Base-by-base conservation (phyloP, 1,140 invertebrate genomes). In the Mesaphorura yosii region DNA sequence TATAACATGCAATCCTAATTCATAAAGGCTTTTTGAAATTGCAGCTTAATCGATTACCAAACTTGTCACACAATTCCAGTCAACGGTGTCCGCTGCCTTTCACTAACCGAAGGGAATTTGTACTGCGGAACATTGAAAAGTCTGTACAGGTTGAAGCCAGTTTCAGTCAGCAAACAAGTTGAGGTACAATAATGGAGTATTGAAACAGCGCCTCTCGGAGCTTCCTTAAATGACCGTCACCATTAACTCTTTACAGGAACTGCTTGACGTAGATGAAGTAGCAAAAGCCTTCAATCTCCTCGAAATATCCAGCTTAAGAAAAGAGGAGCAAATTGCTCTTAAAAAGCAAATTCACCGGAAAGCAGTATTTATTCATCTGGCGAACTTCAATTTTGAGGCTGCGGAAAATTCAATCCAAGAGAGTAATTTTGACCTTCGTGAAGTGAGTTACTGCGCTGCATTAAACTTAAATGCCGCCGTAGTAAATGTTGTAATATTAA, bases 111-210 rank as follows among this genome's bases (percentile, higher is more conserved):
- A 52, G 60, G 60, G 15, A 63, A 63, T 38, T 39, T 59, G 31
- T 63, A 59, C 34, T 53, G 54, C 6, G 55, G 54, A 12, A 59
- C 54, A n/a, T 38, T 50, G 5, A 28, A 47, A 48, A 57, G 49
- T 41, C 37, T 63, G 0, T 63, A 57, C 45, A 47, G 51, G 19
- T 53, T 63, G 26, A 52, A 47, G 17, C 51, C 57, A 1, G 44
- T 63, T 1, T 59, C 60, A 19, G 48, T 63, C 10, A 46, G 57
- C 15, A 51, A 63, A 15, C 60, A 63, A 54, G 53, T 63, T 47
- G 57, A 63, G 26, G 60, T 63, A 41, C 27, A n/a, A n/a, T n/a
- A n/a, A n/a, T n/a, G n/a, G n/a, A n/a, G n/a, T n/a, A n/a, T n/a
- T n/a, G n/a, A n/a, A n/a, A n/a, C n/a, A n/a, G n/a, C n/a, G n/a